Conservation (phyloP, 1,140 invertebrate genomes). For the Tribolium castaneum region DNA sequence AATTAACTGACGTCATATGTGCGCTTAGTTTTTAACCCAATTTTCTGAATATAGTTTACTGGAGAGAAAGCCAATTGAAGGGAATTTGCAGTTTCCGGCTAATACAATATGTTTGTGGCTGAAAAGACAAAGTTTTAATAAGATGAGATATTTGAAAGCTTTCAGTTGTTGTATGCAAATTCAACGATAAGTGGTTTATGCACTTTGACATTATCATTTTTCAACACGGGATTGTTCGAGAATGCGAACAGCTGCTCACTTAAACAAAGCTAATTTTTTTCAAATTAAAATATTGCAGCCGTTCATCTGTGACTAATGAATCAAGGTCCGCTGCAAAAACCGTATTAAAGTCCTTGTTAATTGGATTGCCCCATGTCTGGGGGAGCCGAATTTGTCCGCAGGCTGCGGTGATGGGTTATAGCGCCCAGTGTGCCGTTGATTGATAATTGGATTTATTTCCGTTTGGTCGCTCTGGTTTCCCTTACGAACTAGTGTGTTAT, state of each 20-base stretch:
- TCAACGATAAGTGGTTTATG: no score
- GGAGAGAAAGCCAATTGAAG: neutral
- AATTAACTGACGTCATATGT: constrained; percentile 12
- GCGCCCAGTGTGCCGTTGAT: constrained; percentile 34
- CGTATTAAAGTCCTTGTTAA: constrained; percentile 10
- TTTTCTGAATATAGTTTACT: neutral
- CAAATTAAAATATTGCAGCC: neutral
- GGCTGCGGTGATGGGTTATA: constrained; percentile 31
- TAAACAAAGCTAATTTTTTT: neutral
- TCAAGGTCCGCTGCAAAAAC: neutral
- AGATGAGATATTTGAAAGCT: no score
- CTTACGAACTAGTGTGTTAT: constrained; percentile 18
- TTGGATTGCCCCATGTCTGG: neutral
- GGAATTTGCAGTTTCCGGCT: neutral
- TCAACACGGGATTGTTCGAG: no score
- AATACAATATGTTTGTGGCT: neutral
- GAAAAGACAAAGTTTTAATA: neutral
- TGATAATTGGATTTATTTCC: constrained; percentile 46
- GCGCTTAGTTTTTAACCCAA: neutral
- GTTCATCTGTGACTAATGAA: no score
- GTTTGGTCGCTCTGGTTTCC: constrained; percentile 38
- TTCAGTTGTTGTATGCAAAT: no score
- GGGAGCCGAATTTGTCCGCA: neutral
- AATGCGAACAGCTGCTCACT: no score
- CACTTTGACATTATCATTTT: no score